Base-by-base conservation (phyloP, 2,797 vertebrate species). In the Periophthalmus magnuspinnatus region DNA sequence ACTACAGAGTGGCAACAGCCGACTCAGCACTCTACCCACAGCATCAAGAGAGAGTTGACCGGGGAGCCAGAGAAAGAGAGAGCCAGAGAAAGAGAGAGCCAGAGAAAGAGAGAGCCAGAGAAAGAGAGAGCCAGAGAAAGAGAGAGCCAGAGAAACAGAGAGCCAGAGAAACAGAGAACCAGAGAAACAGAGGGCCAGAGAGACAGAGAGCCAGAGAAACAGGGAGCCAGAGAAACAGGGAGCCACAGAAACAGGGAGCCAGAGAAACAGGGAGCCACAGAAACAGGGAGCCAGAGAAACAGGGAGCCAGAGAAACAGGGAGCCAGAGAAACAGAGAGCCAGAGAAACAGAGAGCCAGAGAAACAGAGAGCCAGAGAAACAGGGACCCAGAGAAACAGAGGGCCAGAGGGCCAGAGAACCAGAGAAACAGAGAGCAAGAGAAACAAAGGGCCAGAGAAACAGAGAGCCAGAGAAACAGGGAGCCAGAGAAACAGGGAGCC, bases 21-120 rank as follows among this genome's bases (percentile, higher is more conserved):
- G 82, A 80, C 70, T 85, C 90, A 88, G 87, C 89, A 86, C 78
- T 45, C 41, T 86, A 86, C 70, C 84, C 45, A 47, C 63, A 77
- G 77, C 71, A 75, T 70, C 63, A 71, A 72, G 68, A 75, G 66
- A 70, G 57, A 65, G 76, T n/a, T 17, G 52, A 74, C 56, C 63
- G 33, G 52, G 56, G 5, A 61, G 60, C 5, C 24, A 41, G 60
- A 71, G n/a, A 66, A 22, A 68, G 10, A n/a, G n/a, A n/a, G n/a
- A n/a, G n/a, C n/a, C n/a, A n/a, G n/a, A n/a, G n/a, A n/a, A n/a
- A n/a, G 63, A 33, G 56, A 56, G 5, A 61, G 60, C 5, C 24
- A 41, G 57, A 71, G n/a, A 68, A 22, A 68, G 63, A 33, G 56
- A 56, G 5, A 61, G 60, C 5, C 24, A 41, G 57, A 71, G n/a